Evolutionary conservation across 2,888 invertebrate species (phyloP), one percentile per base, ranked within the genome.

Genomic region (Perizoma flavofasciatum): DNA sequence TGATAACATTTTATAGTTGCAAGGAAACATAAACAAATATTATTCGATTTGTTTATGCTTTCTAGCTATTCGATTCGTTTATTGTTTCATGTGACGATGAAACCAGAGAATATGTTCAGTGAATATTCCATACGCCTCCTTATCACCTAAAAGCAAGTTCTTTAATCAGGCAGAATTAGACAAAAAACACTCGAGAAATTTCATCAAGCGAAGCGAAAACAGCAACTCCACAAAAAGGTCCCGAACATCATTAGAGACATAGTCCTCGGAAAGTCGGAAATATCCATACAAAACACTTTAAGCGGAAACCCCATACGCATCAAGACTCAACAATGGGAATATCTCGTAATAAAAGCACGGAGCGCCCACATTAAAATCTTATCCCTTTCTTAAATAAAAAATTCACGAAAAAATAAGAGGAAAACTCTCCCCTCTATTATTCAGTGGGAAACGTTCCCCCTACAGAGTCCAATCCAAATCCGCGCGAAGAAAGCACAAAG

Each of bases 371-470:
- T 91, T 91, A 92, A 92, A 92, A 90, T 91, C 91, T 91, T 92
- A 92, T 92, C 91, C 91, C 87, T 91, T 91, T 91, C 91, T 91
- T 92, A 91, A 91, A 92, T 91, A 91, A 90, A 92, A 91, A 90
- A 91, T 88, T 91, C 92, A 90, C 90, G 89, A 91, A 91, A 91
- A 92, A 89, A 89, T 87, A 87, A 85, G 57, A 57, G 57, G 67
- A 62, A 69, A 86, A 86, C 84, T 86, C 84, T 83, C 85, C 88
- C 88, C 85, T 87, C 85, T 85, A 88, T 90, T 89, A 89, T 91
- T 85, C 88, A 83, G 82, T 77, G 81, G 79, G 79, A 82, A 81
- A 72, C 76, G 72, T 70, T 75, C 76, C 82, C 82, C 78, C 73
- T 68, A 64, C 77, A 68, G 70, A 76, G 76, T 72, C 70, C 67